phyloP scores from a whole-genome alignment of 2,797 vertebrate species.

The Jordanella pulchra region DNA sequence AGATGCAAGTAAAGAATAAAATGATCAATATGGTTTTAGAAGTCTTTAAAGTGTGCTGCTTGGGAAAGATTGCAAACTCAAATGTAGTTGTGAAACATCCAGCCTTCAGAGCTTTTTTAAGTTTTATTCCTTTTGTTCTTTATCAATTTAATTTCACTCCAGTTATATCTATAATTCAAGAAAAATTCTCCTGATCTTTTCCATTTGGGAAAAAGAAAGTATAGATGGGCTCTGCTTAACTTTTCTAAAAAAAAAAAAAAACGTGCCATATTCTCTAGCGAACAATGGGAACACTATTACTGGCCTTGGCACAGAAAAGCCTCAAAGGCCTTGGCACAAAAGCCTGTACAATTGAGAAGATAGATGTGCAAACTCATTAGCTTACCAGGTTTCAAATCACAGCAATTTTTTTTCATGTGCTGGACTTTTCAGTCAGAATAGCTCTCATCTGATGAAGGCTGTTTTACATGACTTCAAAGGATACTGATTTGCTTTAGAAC shows the following conservation, averaged over 20 bases:
- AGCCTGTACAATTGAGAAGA: conserved; percentile 77
- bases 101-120: conserved; percentile 47
- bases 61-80: conserved; percentile 63
- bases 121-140: conserved; percentile 56
- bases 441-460: conserved; percentile 70
- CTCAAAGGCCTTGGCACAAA: conserved; percentile 82
- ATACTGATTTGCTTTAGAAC: conserved; percentile 51
- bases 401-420: conserved; percentile 63
- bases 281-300: conserved; percentile 80
- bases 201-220: conserved; percentile 59
- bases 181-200: conserved; percentile 54
- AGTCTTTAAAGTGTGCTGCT: conserved; percentile 64
- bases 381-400: conserved; percentile 78
- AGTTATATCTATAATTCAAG: conserved; percentile 71
- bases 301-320: conserved; percentile 73
- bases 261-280: conserved; percentile 60
- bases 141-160: conserved; percentile 73
- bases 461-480: conserved; percentile 76
- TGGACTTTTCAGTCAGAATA: conserved; percentile 64
- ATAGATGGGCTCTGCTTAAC: conserved; percentile 69
- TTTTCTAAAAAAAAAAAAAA: conserved; percentile 56
- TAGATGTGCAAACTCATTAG: conserved; percentile 84
- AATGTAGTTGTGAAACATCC: conserved; percentile 62
- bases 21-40: conserved; percentile 55
- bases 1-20: conserved; percentile 27